Base-by-base conservation (phyloP, 2,797 vertebrate species). In the Melanotaenia parkinsoni region DNA sequence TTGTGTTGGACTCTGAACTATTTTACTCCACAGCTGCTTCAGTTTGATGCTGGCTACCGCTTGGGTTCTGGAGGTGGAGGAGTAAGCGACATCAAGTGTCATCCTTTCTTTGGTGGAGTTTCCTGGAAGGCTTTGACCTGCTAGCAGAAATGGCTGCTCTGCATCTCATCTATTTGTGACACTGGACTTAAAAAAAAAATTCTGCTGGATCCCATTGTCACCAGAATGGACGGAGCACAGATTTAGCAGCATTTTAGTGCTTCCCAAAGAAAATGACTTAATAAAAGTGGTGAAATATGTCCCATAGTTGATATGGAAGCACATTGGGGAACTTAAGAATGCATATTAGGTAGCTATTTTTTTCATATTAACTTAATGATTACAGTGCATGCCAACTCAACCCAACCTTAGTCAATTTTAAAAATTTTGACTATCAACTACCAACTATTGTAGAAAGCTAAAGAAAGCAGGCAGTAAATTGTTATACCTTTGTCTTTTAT, bases 61-160 rank as follows among this genome's bases (percentile, higher is more conserved):
- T 71, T 99, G 88, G 97, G 98, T 7, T 94, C 94, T 1, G 96
- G 96, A 82, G 94, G 93, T 12, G 96, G 94, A 0, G 98, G 97
- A 0, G 93, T 96, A 62, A 91, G 92, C 0, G 96, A 95, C 88
- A 96, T 99, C 83, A 99, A 98, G 89, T 95, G 96, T 77, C 98
- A 99, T 71, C 95, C 97, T 5, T 99, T 99, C 91, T 99, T 99
- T 92, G 95, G 88, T 50, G 79, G 90, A 0, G 67, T 99, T 73
- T 95, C 94, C 0, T 99, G 98, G 98, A 95, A 93, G 82, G 95
- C 94, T 58, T 90, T 99, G 80, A 82, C 84, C 88, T 91, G 89
- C 77, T 93, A 89, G 78, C 50, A 50, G 68, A 37, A 28, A 62
- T 18, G 13, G 40, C 51, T 18, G 37, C 13, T 45, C 50, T 61